These are phyloP conservation scores for Ornithorhynchus anatinus DNA, from an alignment of 2,113 vertebrate genomes.

Conservation along the genomic window DNA sequence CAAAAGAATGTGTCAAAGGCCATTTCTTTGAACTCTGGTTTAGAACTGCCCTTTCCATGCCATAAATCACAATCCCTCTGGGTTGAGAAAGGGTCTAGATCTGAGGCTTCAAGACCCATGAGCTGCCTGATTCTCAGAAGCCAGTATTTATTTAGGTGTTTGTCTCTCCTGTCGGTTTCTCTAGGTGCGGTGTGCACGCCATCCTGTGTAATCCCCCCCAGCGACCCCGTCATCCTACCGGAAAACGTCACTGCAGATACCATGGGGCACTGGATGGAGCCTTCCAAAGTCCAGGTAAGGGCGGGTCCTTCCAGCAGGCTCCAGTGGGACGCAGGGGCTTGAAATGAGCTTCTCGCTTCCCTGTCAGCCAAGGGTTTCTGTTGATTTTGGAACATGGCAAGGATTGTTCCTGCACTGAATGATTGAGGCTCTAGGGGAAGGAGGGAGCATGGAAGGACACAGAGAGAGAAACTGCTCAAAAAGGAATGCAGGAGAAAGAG, in stretches of 20 bases:
- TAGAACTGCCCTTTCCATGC: background rate
- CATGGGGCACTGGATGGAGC: constrained; percentile 87
- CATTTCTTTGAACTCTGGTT: background rate
- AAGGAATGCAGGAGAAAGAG: too few species aligned
- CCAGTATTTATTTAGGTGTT: background rate
- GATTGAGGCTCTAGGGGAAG: too few species aligned
- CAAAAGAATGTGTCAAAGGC: background rate
- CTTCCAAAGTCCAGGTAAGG: constrained; percentile 84
- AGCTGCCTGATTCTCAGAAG: background rate
- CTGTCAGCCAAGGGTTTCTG: background rate
- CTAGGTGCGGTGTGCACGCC: constrained; percentile 86
- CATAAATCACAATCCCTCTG: background rate
- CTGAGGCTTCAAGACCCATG: too few species aligned
- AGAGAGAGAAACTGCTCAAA: too few species aligned
- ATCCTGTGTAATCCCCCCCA: constrained; percentile 82
- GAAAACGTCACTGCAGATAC: constrained; percentile 79
- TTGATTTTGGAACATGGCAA: background rate
- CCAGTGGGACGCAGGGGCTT: background rate
- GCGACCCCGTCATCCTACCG: constrained; percentile 85
- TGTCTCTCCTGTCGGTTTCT: background rate
- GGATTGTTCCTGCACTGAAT: background rate
- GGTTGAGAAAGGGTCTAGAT: background rate
- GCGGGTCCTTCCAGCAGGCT: too few species aligned
- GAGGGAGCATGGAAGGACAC: too few species aligned
- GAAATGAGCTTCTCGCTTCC: background rate